phyloP scores from a whole-genome alignment of 2,888 invertebrate genomes.

The Melieria crassipennis region DNA sequence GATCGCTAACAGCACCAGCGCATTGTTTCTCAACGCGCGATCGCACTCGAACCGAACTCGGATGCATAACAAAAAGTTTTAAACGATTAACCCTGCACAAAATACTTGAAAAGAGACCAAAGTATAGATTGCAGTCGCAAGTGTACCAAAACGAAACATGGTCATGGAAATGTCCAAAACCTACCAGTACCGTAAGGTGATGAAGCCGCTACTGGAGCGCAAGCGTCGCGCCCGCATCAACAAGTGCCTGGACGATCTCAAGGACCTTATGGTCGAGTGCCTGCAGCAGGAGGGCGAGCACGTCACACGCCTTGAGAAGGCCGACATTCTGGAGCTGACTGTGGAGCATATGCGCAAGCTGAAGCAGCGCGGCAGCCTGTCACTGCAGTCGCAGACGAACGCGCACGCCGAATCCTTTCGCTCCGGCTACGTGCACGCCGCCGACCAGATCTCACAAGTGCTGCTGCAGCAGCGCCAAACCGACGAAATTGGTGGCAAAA shows the following conservation, averaged over 20 bases:
- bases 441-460: constrained; percentile 88
- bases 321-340: constrained; percentile 86
- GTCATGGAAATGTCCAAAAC: constrained; percentile 79
- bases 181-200: constrained; percentile 93
- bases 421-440: constrained; percentile 89
- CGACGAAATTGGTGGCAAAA: constrained; percentile 68
- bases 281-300: constrained; percentile 84
- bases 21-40: constrained; percentile 35
- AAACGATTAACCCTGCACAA: constrained; percentile 14
- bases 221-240: constrained; percentile 90
- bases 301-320: constrained; percentile 86
- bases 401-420: constrained; percentile 83
- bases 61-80: constrained; percentile 35
- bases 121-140: constrained; percentile 42
- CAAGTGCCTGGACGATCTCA: constrained; percentile 88
- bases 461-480: constrained; percentile 78
- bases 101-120: constrained; percentile 29
- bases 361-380: constrained; percentile 79
- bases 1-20: constrained; percentile 37
- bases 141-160: constrained; percentile 49
- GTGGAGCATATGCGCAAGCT: constrained; percentile 85
- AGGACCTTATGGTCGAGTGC: constrained; percentile 83
- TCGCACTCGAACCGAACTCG: constrained; percentile 32
- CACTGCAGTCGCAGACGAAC: constrained; percentile 69
- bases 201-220: constrained; percentile 91